Percentiles rank a stretch among this genome's conserved stretches.
phyloP scores from a whole-genome alignment of 2,888 invertebrate genomes.

The Eledona agricola region DNA sequence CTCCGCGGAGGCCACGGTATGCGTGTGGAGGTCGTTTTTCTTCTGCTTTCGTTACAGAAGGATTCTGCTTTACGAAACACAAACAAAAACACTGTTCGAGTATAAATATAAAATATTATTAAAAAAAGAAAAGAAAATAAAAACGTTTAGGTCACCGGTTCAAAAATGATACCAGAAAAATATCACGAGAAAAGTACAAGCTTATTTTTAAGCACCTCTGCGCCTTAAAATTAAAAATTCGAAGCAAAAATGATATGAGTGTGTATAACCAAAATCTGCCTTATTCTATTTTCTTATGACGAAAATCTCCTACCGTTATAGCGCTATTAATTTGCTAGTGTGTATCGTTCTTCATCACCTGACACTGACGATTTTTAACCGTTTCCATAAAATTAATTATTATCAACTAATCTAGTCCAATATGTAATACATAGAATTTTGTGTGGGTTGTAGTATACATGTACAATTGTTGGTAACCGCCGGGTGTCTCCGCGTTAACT shows the following conservation, averaged over 20 bases:
- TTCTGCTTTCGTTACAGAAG: conserved; percentile 60
- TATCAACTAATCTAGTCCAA: conserved; percentile 65
- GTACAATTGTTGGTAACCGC: conserved; percentile 66
- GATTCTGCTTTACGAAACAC: conserved; percentile 59
- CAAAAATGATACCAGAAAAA: conserved; percentile 62
- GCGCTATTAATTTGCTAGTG: conserved; percentile 64
- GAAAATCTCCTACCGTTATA: conserved; percentile 66
- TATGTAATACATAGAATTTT: conserved; percentile 66
- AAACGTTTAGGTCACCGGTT: conserved; percentile 67
- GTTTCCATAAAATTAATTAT: conserved; percentile 61
- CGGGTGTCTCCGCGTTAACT: conserved; percentile 61
- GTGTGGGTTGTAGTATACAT: conserved; percentile 68
- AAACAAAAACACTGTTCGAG: conserved; percentile 62
- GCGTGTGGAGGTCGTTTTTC: conserved; percentile 56
- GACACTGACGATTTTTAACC: conserved; percentile 64
- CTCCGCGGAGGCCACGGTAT: conserved; percentile 46
- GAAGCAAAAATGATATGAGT: conserved; percentile 66
- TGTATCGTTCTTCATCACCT: conserved; percentile 63
- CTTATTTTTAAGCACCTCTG: conserved; percentile 77
- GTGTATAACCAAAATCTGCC: conserved; percentile 75
- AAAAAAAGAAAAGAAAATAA: too few relatives aligned
- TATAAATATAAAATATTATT: too few relatives aligned
- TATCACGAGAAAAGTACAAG: conserved; percentile 76
- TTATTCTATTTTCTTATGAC: conserved; percentile 73
- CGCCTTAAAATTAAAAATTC: conserved; percentile 74